A percentile compares a stretch with the other conserved stretches of the same genome.
Evolutionary conservation across 2,113 vertebrate genomes (phyloP).

Genomic region (Xiphorhynchus elegans): DNA sequence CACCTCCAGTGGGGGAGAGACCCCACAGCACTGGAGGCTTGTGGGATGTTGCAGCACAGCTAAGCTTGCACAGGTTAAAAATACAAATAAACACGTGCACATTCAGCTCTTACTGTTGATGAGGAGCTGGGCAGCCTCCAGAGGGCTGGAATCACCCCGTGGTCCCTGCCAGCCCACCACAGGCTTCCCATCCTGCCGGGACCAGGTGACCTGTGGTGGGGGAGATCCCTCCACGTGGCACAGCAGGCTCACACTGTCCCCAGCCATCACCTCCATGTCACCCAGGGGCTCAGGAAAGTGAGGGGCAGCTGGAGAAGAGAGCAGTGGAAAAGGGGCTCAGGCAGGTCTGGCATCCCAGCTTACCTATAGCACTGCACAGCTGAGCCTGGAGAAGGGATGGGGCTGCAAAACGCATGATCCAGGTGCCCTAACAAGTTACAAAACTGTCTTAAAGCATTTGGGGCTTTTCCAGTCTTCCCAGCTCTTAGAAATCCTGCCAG

Average conservation of each 20-base stretch:
- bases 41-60: neutral
- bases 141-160: conserved; percentile 40
- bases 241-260: conserved; percentile 77
- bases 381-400: fast-evolving
- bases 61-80: neutral
- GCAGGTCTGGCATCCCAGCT: fast-evolving
- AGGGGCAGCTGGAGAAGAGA: conserved; percentile 78
- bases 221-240: conserved; percentile 81
- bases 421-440: fast-evolving
- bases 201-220: conserved; percentile 78
- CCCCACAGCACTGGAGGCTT: neutral
- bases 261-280: conserved; percentile 69
- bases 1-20: fast-evolving
- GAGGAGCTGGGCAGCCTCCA: conserved; percentile 76
- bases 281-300: conserved; percentile 76
- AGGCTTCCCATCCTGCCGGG: conserved; percentile 71
- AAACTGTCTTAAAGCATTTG: neutral
- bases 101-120: conserved; percentile 81
- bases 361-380: neutral
- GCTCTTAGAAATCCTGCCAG: neutral
- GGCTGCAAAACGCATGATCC: neutral
- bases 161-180: conserved; percentile 24
- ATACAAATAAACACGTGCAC: neutral
- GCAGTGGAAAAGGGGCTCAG: neutral
- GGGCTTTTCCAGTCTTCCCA: neutral